Conservation (phyloP, 1,140 invertebrate species). For the Musca vetustissima region DNA sequence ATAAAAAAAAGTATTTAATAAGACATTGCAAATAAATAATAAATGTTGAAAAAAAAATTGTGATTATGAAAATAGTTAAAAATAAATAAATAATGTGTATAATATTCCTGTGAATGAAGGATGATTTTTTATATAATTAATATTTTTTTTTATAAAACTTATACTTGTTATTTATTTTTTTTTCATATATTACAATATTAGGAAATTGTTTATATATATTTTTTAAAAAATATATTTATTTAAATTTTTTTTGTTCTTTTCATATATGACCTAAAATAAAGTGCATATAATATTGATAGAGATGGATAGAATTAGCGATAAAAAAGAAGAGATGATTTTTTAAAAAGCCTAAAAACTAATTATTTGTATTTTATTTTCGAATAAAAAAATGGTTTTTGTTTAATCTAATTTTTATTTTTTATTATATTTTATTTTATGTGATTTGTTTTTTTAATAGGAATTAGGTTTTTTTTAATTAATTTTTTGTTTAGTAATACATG, state of each 20-base stretch:
- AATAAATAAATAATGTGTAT: too few species aligned
- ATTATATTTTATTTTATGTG: background rate
- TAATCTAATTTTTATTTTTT: conserved; percentile 3
- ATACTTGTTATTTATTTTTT: too few species aligned
- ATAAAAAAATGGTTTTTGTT: background rate
- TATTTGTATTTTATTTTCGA: background rate
- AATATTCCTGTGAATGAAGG: too few species aligned
- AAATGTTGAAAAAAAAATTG: too few species aligned
- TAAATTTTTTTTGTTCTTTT: background rate
- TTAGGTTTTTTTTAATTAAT: background rate
- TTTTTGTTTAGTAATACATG: background rate
- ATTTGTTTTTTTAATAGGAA: conserved; percentile 6
- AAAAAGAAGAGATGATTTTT: background rate
- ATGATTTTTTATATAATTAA: too few species aligned
- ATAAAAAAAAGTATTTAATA: too few species aligned
- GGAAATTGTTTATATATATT: background rate
- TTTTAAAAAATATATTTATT: conserved; percentile 3
- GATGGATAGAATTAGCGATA: background rate
- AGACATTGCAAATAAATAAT: too few species aligned
- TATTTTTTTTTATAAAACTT: too few species aligned
- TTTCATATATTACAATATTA: background rate
- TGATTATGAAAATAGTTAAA: too few species aligned
- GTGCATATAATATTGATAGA: background rate
- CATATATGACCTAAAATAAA: background rate
- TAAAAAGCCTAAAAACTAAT: conserved; percentile 19